Percentiles rank a stretch among this genome's conserved stretches.
Evolutionary conservation across 2,113 vertebrate genomes (phyloP).

Genomic region (Meriones unguiculatus): DNA sequence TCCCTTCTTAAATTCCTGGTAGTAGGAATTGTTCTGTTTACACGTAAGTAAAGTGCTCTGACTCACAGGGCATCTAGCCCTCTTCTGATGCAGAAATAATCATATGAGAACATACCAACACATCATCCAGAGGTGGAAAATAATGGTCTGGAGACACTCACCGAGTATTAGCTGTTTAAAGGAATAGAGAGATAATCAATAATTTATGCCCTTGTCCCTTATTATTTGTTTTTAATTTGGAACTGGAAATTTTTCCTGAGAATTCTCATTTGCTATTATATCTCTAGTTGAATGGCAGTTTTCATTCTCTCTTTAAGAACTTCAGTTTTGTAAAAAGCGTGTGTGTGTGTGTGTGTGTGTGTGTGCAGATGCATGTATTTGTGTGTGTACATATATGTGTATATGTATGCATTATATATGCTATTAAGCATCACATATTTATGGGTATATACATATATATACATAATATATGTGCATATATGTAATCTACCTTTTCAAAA

Average conservation of each 20-base stretch:
- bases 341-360: not conserved
- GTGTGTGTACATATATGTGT: not conserved
- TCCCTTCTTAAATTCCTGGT: too few relatives aligned
- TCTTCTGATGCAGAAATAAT: not conserved
- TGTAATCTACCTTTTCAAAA: not conserved
- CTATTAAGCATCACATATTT: too few relatives aligned
- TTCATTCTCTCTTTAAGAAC: not conserved
- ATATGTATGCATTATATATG: not conserved
- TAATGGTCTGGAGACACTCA: not conserved
- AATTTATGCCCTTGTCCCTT: not conserved
- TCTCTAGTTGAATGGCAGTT: not conserved
- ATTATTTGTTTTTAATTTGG: not conserved
- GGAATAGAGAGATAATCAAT: not conserved
- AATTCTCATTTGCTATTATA: not conserved
- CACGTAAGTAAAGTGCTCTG: too few relatives aligned
- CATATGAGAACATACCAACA: not conserved
- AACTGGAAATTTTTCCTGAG: not conserved
- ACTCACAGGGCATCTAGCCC: rapidly evolving
- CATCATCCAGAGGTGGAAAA: not conserved
- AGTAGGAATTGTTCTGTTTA: not conserved
- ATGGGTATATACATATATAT: not conserved
- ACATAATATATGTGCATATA: too few relatives aligned
- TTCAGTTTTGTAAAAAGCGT: not conserved
- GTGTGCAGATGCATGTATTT: not conserved
- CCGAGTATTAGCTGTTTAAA: not conserved